A percentile compares a stretch with the other conserved stretches of the same genome.
phyloP scores from a whole-genome alignment of 2,888 invertebrate genomes.

The Lasioglossum marginatum region DNA sequence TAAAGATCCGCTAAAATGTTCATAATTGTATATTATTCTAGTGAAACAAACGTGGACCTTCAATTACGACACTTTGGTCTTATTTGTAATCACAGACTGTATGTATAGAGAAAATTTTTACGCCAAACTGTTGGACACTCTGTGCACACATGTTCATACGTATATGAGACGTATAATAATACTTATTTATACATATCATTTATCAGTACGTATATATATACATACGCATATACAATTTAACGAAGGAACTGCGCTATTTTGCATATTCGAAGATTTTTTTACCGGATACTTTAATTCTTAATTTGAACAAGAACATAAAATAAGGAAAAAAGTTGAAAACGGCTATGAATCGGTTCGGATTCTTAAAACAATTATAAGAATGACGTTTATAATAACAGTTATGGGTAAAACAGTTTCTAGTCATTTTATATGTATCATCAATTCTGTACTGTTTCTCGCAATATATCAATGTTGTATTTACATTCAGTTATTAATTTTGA shows the following conservation, averaged over 20 bases:
- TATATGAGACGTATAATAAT: slow-evolving; percentile 39
- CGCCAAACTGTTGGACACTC: neutral
- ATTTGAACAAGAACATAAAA: slow-evolving; percentile 13
- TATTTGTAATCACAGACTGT: neutral
- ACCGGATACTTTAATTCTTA: slow-evolving; percentile 1
- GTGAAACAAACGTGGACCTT: neutral
- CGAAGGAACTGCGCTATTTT: slow-evolving; percentile 32
- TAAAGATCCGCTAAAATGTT: neutral
- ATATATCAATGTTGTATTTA: neutral
- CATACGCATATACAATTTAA: slow-evolving; percentile 50
- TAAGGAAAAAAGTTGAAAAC: neutral
- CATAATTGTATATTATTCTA: neutral
- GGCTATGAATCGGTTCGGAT: neutral
- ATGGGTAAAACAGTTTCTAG: neutral
- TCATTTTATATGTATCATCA: neutral
- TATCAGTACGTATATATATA: slow-evolving; percentile 45
- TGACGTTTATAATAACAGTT: neutral
- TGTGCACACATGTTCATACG: slow-evolving; percentile 25
- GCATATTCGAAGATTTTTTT: slow-evolving; percentile 27
- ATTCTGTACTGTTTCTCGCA: neutral
- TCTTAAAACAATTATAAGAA: neutral
- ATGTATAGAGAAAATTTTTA: neutral
- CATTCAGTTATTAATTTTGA: neutral
- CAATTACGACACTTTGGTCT: neutral
- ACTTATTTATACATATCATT: slow-evolving; percentile 33